Conservation (phyloP, 92 coral and sea anemone genomes). For the Phenganax subtilis region DNA sequence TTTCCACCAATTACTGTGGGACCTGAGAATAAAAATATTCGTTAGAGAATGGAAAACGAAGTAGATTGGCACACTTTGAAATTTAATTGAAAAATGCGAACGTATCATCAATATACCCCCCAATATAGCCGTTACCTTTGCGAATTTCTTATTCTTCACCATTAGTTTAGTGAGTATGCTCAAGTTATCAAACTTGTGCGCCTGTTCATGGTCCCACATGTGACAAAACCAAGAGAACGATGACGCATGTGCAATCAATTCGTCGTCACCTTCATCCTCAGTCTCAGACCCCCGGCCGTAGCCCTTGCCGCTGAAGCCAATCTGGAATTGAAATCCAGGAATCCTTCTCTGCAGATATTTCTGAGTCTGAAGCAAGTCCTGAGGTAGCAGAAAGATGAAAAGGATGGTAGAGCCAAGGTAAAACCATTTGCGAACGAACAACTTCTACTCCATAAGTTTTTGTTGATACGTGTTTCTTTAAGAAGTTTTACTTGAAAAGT, state of each 20-base stretch:
- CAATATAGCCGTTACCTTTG: slow-evolving; percentile 55
- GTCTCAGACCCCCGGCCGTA: slow-evolving; percentile 68
- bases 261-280: slow-evolving; percentile 90
- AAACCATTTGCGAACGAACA: too few species aligned
- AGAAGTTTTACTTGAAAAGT: too few species aligned
- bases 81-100: background rate
- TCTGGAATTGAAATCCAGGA: slow-evolving; percentile 83
- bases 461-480: too few species aligned
- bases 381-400: background rate
- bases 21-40: too few species aligned
- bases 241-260: slow-evolving; percentile 67
- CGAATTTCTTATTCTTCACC: slow-evolving; percentile 72
- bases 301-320: slow-evolving; percentile 92
- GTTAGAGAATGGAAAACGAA: too few species aligned
- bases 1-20: too few species aligned
- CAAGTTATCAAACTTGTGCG: slow-evolving; percentile 66
- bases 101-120: background rate
- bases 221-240: slow-evolving; percentile 95
- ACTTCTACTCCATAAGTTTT: too few species aligned
- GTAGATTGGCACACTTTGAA: too few species aligned
- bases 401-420: background rate
- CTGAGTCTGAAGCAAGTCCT: slow-evolving; percentile 84
- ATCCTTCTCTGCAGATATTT: slow-evolving; percentile 63
- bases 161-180: slow-evolving; percentile 62
- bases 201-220: slow-evolving; percentile 87